phyloP scores from a whole-genome alignment of 2,888 invertebrate genomes.

The Cheilosia pagana region DNA sequence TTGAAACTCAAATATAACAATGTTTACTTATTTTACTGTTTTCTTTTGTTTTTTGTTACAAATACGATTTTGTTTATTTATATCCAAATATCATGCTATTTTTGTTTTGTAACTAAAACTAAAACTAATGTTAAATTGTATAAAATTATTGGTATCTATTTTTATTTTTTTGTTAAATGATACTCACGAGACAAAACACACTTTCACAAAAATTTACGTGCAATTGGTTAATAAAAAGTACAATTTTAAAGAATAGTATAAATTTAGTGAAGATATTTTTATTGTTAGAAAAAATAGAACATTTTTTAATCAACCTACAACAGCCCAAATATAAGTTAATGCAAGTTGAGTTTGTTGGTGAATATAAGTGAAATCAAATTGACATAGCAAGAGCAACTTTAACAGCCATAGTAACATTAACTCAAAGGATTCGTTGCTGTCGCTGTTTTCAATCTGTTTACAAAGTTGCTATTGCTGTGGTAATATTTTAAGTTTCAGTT shows the following conservation, averaged over 20 bases:
- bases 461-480: no score
- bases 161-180: constrained; percentile 15
- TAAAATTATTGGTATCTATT: not conserved
- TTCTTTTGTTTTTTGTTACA: constrained; percentile 5
- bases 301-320: not conserved
- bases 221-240: constrained; percentile 17
- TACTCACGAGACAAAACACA: constrained; percentile 34
- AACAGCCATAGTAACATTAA: no score
- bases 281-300: not conserved
- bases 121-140: not conserved
- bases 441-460: no score
- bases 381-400: no score
- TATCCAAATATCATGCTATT: constrained; percentile 14
- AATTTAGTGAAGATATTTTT: not conserved
- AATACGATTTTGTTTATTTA: not conserved
- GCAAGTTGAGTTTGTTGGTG: no score
- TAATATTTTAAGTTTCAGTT: no score
- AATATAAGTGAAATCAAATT: no score
- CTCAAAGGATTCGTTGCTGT: no score
- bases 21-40: constrained; percentile 26
- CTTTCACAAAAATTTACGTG: constrained; percentile 35
- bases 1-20: constrained; percentile 52
- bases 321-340: no score
- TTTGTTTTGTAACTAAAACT: not conserved
- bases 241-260: not conserved